These are phyloP conservation scores for Ectemnius lituratus DNA, from an alignment of 2,888 invertebrate genomes.

Conservation along the genomic window DNA sequence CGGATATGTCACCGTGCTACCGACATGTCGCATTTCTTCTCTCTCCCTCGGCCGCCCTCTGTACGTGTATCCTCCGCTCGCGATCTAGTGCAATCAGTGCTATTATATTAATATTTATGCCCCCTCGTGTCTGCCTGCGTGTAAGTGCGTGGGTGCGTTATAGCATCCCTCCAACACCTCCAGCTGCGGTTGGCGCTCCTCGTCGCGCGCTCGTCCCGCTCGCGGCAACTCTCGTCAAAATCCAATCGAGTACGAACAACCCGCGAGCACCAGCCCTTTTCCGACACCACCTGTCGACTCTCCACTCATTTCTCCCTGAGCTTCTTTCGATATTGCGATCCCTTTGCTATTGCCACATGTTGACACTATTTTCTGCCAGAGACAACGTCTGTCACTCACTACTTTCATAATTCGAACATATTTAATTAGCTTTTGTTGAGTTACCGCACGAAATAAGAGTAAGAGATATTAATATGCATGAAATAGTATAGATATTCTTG, in stretches of 20 bases:
- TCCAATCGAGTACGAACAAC: constrained; percentile 51
- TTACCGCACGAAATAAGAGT: too few species aligned
- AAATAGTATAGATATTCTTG: too few species aligned
- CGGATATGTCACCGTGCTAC: constrained; percentile 62
- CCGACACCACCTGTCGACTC: constrained; percentile 34
- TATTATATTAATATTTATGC: constrained; percentile 73
- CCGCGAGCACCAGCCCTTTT: constrained; percentile 6
- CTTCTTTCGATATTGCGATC: constrained; percentile 11
- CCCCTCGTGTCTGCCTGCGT: constrained; percentile 17
- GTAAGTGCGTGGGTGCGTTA: neutral
- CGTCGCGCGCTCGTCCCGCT: constrained; percentile 17
- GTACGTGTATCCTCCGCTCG: constrained; percentile 20
- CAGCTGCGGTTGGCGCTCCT: constrained; percentile 14
- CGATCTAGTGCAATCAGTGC: constrained; percentile 70
- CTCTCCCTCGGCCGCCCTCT: constrained; percentile 7
- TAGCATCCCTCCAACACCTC: neutral
- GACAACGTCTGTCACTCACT: too few species aligned
- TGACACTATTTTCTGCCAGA: too few species aligned
- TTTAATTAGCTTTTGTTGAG: too few species aligned
- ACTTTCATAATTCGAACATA: too few species aligned
- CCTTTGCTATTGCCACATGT: too few species aligned
- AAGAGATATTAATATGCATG: too few species aligned
- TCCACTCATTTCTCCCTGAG: constrained; percentile 13
- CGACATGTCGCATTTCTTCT: constrained; percentile 44
- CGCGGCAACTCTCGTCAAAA: constrained; percentile 41